Base-by-base conservation (phyloP, 2,113 vertebrate genomes). In the Herpetotheres cachinnans region DNA sequence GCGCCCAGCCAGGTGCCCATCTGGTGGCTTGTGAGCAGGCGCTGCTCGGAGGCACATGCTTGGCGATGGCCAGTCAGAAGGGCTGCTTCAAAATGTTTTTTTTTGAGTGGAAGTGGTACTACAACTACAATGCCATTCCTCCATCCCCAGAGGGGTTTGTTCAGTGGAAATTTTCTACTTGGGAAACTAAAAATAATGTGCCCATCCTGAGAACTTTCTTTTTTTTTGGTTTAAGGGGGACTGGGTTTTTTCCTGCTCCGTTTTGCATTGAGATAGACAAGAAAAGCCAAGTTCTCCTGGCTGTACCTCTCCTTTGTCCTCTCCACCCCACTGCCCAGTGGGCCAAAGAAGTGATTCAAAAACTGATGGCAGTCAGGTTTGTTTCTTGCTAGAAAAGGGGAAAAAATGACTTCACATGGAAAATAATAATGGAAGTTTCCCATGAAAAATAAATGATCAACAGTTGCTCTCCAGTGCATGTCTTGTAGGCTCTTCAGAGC, bases 31-130 rank as follows among this genome's bases (percentile, higher is more conserved):
- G 0, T 34, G 76, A 77, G 62, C 40, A 22, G 78, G 62, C 3
- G 18, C n/a, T 65, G 83, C 80, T 9, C 0, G 2, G 40, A 84
- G 81, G 32, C 82, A 70, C 69, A 10, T 8, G 32, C 81, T 54
- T 0, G 0, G 36, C 4, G 1, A 5, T 22, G 73, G 32, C 20
- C 0, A 0, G 40, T 42, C 81, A 78, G 54, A 89, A 81, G 81
- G 44, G 71, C 67, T 80, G 58, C 76, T 70, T 50, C 69, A 18
- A 65, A 73, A 55, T 26, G 54, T 22, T 78, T 89, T 84, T 46
- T 3, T 46, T 3, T 2, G 80, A 74, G 46, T 62, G 22, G 42
- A 89, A 92, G 20, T 21, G 59, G 59, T 46, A 36, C 79, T 78
- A 55, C 42, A 80, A 32, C 63, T 47, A 50, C 69, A 38, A 3